Evolutionary conservation across 64 coral and sea anemone genomes (phyloP).

Genomic region (Montipora cactus): DNA sequence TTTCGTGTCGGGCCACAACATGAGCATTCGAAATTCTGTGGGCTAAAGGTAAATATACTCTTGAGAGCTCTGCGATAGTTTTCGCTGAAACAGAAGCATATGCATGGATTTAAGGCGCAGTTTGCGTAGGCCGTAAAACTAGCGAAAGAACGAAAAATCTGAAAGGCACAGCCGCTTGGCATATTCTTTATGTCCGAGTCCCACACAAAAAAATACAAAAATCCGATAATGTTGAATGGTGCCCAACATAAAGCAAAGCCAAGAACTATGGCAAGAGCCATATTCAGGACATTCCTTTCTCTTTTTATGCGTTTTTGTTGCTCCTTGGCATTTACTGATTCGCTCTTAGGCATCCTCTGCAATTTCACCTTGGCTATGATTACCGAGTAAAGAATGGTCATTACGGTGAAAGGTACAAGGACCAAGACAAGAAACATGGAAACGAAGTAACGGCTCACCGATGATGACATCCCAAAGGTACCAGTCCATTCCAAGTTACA

Average conservation of each 20-base stretch:
- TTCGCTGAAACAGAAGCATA: slow-evolving; percentile 39
- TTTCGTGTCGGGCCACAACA: not conserved
- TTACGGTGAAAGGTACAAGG: slow-evolving; percentile 7
- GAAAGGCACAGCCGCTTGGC: not conserved
- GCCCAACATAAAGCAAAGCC: slow-evolving; percentile 39
- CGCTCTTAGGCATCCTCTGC: slow-evolving; percentile 25
- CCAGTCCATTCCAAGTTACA: not conserved
- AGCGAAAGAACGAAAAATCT: not conserved
- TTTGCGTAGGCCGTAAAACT: slow-evolving; percentile 5
- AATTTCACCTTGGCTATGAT: slow-evolving; percentile 5
- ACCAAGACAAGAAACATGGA: slow-evolving; percentile 26
- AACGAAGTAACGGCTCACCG: not conserved
- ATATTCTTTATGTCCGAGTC: not conserved
- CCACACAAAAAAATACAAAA: slow-evolving; percentile 45
- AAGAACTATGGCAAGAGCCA: slow-evolving; percentile 16
- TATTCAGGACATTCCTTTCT: slow-evolving; percentile 26
- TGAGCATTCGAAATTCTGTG: not conserved
- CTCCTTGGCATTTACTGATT: slow-evolving; percentile 16
- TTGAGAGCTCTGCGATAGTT: slow-evolving; percentile 33
- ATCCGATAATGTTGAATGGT: not conserved
- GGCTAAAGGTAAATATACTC: slow-evolving; percentile 20
- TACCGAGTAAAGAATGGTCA: slow-evolving; percentile 29
- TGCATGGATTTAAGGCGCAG: slow-evolving; percentile 19
- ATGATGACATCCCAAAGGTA: slow-evolving; percentile 18
- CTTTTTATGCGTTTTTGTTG: slow-evolving; percentile 14